Evolutionary conservation across 1,140 invertebrate species (phyloP).

Genomic region (Drosophila sechellia): DNA sequence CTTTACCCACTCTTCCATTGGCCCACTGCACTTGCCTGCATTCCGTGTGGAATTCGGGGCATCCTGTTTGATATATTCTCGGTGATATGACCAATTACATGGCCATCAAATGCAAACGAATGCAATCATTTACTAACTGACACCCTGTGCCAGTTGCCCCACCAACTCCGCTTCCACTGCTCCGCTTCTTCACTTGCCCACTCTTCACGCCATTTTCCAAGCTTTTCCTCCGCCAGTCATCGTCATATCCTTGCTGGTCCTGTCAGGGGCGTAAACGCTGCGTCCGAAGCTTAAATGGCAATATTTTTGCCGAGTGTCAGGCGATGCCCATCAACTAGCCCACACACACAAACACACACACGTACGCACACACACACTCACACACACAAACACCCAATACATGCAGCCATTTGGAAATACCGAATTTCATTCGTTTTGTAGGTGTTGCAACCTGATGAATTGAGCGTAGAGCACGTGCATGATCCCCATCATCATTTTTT

Average conservation of each 20-base stretch:
- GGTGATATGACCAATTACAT: conserved; percentile 57
- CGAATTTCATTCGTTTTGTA: conserved; percentile 42
- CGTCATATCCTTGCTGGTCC: conserved; percentile 45
- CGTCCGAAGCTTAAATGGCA: conserved; percentile 76
- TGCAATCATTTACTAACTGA: conserved; percentile 62
- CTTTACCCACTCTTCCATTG: conserved; percentile 2
- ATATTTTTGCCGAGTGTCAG: conserved; percentile 76
- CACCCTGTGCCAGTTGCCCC: conserved; percentile 23
- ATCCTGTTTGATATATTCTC: conserved; percentile 32
- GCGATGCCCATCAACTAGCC: conserved; percentile 60
- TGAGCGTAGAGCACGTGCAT: conserved; percentile 78
- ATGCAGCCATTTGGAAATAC: background rate
- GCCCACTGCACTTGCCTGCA: background rate
- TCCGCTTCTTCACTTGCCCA: background rate
- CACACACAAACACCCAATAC: too few species aligned
- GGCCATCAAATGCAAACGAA: conserved; percentile 71
- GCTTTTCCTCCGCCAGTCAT: conserved; percentile 28
- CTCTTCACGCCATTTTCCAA: background rate
- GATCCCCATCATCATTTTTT: conserved; percentile 81
- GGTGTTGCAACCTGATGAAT: conserved; percentile 76
- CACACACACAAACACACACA: background rate
- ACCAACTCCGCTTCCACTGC: background rate
- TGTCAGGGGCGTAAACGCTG: conserved; percentile 71
- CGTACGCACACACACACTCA: too few species aligned
- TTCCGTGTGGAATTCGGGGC: conserved; percentile 4